Base-by-base conservation (phyloP, 2,888 invertebrate genomes). In the Orthosia incerta region DNA sequence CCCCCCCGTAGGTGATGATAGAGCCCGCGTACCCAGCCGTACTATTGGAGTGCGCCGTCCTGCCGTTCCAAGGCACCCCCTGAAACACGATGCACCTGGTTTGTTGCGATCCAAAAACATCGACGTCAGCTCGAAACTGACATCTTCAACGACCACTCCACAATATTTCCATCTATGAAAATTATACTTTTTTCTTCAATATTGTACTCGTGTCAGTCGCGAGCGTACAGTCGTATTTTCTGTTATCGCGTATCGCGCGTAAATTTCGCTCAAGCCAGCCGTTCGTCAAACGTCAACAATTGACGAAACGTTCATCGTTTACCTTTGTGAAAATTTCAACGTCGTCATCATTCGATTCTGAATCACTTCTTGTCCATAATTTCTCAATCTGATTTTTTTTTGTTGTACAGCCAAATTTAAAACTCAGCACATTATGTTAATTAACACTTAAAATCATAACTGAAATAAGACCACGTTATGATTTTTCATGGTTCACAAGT, bases 21-120 rank as follows among this genome's bases (percentile, higher is more conserved):
- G 96, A 91, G 87, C 93, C 93, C 92, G 92, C 95, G 96, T 97
- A 97, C 92, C 97, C 97, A 94, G 96, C 96, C 96, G 97, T 97
- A 94, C 97, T 97, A 95, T 97, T 95, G 94, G 97, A 97, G 97
- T 95, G 94, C 95, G 96, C 96, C 95, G 98, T 97, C 97, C 96
- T 95, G 98, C 97, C 97, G 96, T 97, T 97, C 94, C 97, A 97
- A 97, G 97, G 97, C 91, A 97, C 98, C 95, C 91, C 93, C 96
- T 96, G 96, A 95, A 96, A 95, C 92, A 95, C 93, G 93, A 93
- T 86, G 93, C 89, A 93, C 90, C 88, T 89, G 69, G 86, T 86
- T 87, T 90, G 89, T 91, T 94, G 93, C 91, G 93, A 89, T 79
- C 86, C 84, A 79, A 86, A 85, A 86, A 83, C 69, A 87, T 87